phyloP scores from a whole-genome alignment of 2,797 vertebrate genomes.

The Lagorchestes hirsutus region DNA sequence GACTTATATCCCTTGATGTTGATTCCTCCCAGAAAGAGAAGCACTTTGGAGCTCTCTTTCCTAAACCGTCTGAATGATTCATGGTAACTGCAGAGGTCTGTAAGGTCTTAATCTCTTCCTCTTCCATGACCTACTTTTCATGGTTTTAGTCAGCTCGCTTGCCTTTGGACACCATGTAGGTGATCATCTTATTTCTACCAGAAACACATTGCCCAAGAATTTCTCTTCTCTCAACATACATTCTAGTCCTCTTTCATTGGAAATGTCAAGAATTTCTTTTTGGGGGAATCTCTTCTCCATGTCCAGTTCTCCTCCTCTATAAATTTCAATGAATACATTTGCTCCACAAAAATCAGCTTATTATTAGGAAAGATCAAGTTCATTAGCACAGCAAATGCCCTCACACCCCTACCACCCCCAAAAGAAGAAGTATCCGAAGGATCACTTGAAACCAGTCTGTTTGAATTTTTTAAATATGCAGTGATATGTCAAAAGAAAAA shows the following conservation, averaged over 20 bases:
- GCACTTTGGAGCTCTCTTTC: not conserved
- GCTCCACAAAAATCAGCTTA: not conserved
- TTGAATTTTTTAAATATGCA: not conserved
- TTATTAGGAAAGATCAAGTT: not conserved
- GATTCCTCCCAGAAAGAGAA: not conserved
- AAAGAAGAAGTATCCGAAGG: not conserved
- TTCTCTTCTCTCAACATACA: not conserved
- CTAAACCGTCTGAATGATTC: not conserved
- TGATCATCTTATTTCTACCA: not conserved
- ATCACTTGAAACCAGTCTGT: not conserved
- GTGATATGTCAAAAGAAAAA: not conserved
- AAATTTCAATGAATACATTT: not conserved
- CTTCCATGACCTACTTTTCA: not conserved
- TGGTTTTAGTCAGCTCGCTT: not conserved
- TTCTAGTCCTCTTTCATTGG: not conserved
- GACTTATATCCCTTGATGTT: not conserved
- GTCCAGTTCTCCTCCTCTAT: not conserved
- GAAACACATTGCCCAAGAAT: not conserved
- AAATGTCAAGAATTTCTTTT: not conserved
- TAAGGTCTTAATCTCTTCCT: not conserved
- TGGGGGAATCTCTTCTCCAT: not conserved
- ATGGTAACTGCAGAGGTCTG: not conserved
- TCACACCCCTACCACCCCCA: not conserved
- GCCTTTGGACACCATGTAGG: not conserved
- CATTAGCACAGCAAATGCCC: not conserved